phyloP scores from a whole-genome alignment of 2,888 invertebrate species.

The Cancer borealis region DNA sequence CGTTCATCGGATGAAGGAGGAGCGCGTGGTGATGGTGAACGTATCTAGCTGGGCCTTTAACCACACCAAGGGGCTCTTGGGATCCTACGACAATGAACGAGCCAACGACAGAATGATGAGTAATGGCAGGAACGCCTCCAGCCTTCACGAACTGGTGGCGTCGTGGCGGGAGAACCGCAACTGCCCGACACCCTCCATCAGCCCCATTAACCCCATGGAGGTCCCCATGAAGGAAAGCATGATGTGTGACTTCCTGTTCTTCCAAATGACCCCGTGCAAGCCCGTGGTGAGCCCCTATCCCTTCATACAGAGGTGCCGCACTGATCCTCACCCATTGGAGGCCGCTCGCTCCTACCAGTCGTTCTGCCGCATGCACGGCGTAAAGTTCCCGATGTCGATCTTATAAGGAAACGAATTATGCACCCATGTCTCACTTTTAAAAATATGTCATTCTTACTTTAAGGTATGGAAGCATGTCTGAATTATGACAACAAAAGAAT shows the following conservation, averaged over 20 bases:
- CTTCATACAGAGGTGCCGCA: constrained; percentile 55
- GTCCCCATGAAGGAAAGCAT: neutral
- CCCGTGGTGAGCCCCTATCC: constrained; percentile 54
- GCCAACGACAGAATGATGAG: constrained; percentile 58
- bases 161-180: constrained; percentile 60
- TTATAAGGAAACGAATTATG: neutral
- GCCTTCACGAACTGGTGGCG: constrained; percentile 55
- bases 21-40: constrained; percentile 55
- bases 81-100: constrained; percentile 57
- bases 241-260: constrained; percentile 46
- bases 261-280: constrained; percentile 23
- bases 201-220: neutral
- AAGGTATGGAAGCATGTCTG: neutral
- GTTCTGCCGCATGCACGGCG: constrained; percentile 47
- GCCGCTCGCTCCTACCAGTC: constrained; percentile 34
- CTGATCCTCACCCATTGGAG: neutral
- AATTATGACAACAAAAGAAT: neutral
- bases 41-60: constrained; percentile 62
- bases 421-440: neutral
- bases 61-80: constrained; percentile 57
- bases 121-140: constrained; percentile 56
- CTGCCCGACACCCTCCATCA: constrained; percentile 55
- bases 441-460: neutral
- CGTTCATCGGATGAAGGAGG: neutral
- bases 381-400: neutral